Conservation (phyloP, 2,797 vertebrate genomes). For the Sardinella longiceps region DNA sequence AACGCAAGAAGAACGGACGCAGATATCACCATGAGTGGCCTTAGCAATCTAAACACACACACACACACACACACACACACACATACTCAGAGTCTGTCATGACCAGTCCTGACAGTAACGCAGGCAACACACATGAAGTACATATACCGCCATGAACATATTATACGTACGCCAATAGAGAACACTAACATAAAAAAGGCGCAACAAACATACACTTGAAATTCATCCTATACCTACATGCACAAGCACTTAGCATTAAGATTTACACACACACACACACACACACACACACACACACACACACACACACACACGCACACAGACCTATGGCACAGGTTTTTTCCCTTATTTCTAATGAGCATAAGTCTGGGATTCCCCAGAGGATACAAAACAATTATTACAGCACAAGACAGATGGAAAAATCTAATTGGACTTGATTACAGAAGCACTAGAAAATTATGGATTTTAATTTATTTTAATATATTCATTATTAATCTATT, state of each 20-base stretch:
- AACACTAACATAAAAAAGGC: background rate
- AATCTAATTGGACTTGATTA: background rate
- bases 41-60: constrained; percentile 72
- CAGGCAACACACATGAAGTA: background rate
- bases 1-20: constrained; percentile 92
- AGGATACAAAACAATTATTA: background rate
- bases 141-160: background rate
- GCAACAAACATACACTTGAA: background rate
- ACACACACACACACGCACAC: background rate
- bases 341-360: background rate
- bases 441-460: background rate
- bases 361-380: background rate
- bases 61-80: constrained; percentile 13
- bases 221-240: background rate
- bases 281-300: background rate
- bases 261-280: background rate
- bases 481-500: background rate
- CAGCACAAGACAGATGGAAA: background rate
- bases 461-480: background rate
- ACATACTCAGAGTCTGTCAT: background rate
- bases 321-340: background rate
- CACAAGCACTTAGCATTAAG: background rate
- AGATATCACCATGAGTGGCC: constrained; percentile 98
- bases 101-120: background rate
- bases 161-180: background rate